phyloP scores from a whole-genome alignment of 2,888 invertebrate species.

The Keiferia lycopersicella region DNA sequence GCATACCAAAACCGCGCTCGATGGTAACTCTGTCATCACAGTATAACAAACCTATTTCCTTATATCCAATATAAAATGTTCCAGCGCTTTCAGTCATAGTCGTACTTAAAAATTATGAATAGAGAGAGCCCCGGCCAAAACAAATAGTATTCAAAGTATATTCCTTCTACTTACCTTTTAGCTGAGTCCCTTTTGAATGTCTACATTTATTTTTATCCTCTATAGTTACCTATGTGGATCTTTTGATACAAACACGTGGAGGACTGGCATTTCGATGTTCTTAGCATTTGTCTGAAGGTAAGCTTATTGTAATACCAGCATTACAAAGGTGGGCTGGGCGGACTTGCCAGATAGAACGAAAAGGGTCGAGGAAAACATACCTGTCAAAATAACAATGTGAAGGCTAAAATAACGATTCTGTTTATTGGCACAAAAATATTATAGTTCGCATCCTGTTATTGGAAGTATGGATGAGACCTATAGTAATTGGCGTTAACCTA shows the following conservation, averaged over 20 bases:
- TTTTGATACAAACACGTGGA: neutral
- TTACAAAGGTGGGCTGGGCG: conserved; percentile 20
- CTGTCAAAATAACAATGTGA: conserved; percentile 16
- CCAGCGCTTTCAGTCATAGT: too few relatives aligned
- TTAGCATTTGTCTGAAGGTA: conserved; percentile 18
- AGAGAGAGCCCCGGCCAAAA: neutral
- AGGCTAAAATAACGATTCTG: neutral
- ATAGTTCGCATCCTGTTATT: neutral
- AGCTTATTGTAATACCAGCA: conserved; percentile 22
- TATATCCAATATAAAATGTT: too few relatives aligned
- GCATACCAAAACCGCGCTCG: too few relatives aligned
- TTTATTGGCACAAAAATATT: neutral
- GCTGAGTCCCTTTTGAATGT: neutral
- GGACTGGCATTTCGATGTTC: conserved; percentile 12
- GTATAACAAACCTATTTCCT: too few relatives aligned
- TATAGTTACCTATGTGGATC: neutral
- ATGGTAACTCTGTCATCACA: too few relatives aligned
- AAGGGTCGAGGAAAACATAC: conserved; percentile 17
- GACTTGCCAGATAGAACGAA: conserved; percentile 19
- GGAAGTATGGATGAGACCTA: too few relatives aligned
- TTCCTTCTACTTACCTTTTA: neutral
- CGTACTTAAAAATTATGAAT: too few relatives aligned
- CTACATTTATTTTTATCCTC: neutral
- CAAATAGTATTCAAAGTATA: neutral
- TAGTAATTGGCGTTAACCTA: too few relatives aligned